A percentile compares a stretch with the other conserved stretches of the same genome.
phyloP scores from a whole-genome alignment of 2,888 invertebrate species.

The Pachycephus smyrnensis region DNA sequence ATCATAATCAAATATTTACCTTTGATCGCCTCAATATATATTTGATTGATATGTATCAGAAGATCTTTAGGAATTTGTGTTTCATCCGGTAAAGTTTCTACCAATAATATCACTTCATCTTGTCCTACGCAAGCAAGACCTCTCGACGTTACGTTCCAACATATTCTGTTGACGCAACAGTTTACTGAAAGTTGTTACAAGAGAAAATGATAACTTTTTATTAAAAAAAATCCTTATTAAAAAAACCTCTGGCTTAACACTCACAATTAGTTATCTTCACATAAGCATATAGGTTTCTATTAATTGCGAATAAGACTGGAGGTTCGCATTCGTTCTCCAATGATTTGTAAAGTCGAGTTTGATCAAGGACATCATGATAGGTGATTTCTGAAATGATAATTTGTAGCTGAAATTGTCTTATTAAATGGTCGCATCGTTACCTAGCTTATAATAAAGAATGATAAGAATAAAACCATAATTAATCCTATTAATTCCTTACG shows the following conservation, averaged over 20 bases:
- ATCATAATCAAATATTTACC: conserved; percentile 54
- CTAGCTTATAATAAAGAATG: background rate
- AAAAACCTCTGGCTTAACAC: conserved; percentile 57
- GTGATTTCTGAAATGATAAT: conserved; percentile 65
- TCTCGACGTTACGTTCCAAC: conserved; percentile 82
- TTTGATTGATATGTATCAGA: conserved; percentile 78
- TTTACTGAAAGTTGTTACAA: conserved; percentile 71
- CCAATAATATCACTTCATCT: conserved; percentile 82
- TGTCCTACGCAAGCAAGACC: conserved; percentile 85
- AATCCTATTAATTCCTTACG: conserved; percentile 57
- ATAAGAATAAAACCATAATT: background rate
- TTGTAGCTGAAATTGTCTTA: background rate
- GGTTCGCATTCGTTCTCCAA: conserved; percentile 70
- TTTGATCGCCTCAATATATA: conserved; percentile 78
- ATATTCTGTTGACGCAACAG: conserved; percentile 79
- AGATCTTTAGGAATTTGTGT: conserved; percentile 77
- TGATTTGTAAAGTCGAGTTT: conserved; percentile 70
- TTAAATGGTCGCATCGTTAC: background rate
- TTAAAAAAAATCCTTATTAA: background rate
- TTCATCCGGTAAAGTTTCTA: conserved; percentile 77
- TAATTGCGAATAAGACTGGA: conserved; percentile 79
- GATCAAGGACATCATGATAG: conserved; percentile 71
- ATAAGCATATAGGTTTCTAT: conserved; percentile 79
- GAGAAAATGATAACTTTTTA: background rate
- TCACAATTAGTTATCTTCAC: conserved; percentile 82